Percentiles rank a stretch among this genome's conserved stretches.
These are phyloP conservation scores for Leucoraja erinaceus DNA, from an alignment of 2,113 vertebrate species.

Conservation along the genomic window DNA sequence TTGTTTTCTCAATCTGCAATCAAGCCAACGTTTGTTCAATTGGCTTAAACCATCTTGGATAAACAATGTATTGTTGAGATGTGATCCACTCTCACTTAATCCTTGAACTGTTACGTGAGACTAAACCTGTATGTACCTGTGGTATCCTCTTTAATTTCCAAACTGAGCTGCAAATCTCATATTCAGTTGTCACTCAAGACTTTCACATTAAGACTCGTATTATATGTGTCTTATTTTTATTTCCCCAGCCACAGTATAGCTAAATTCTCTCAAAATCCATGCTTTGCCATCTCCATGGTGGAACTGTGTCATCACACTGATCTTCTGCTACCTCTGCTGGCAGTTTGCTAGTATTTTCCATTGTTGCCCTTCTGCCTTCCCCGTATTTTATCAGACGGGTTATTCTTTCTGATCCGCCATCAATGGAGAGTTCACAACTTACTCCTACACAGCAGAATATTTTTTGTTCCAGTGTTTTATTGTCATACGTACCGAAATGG, in stretches of 20 bases:
- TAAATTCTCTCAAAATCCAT: background rate
- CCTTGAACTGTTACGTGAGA: background rate
- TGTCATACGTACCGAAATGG: no score
- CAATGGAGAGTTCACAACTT: background rate
- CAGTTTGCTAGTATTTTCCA: no score
- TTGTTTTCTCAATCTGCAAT: background rate
- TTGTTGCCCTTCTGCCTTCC: background rate
- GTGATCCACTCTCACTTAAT: background rate
- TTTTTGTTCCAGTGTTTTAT: no score
- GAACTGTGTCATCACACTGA: background rate
- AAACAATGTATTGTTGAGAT: background rate
- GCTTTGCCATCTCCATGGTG: background rate
- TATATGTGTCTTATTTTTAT: background rate
- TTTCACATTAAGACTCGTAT: no score
- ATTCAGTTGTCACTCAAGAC: no score
- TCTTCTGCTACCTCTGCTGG: background rate
- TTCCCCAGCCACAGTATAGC: background rate
- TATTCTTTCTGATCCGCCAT: background rate
- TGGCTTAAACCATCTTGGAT: background rate
- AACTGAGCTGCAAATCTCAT: background rate
- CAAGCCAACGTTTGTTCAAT: background rate
- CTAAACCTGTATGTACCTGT: background rate
- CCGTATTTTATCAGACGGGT: background rate
- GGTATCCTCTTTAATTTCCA: background rate
- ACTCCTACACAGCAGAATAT: no score